Conservation (phyloP, 30 jellyfish, hydroid and myxozoan species). For the Aurelia sp. region DNA sequence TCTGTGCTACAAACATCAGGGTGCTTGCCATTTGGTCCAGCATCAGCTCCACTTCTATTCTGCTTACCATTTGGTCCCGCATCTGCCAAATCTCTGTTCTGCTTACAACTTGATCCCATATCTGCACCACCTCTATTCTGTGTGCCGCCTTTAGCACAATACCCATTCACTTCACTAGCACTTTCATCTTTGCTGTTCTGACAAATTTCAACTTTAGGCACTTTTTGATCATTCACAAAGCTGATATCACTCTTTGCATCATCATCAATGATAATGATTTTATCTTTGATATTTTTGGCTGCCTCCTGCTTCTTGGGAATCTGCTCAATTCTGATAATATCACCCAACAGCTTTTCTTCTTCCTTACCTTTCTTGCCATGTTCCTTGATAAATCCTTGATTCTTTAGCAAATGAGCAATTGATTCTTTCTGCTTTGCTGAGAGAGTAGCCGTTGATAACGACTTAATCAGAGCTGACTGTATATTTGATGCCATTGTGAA, state of each 20-base stretch:
- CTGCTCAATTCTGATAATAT: neutral
- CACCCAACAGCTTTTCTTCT: neutral
- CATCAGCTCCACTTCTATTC: too few species aligned
- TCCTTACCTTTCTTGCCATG: neutral
- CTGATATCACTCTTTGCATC: slow-evolving; percentile 9
- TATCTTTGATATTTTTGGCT: neutral
- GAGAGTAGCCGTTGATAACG: slow-evolving; percentile 50
- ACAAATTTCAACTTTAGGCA: slow-evolving; percentile 12
- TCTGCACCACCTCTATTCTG: too few species aligned
- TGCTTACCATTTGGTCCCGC: too few species aligned
- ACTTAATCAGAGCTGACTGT: slow-evolving; percentile 56
- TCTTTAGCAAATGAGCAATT: slow-evolving; percentile 37
- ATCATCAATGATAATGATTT: neutral
- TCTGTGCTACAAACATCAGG: too few species aligned
- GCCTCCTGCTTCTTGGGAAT: neutral
- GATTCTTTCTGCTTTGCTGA: slow-evolving; percentile 72
- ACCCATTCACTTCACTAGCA: slow-evolving; percentile 31
- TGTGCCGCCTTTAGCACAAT: neutral
- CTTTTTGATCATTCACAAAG: slow-evolving; percentile 44
- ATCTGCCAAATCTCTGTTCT: too few species aligned
- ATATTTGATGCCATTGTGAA: slow-evolving; percentile 39
- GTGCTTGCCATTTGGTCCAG: too few species aligned
- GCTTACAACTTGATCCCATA: too few species aligned
- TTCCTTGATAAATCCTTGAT: slow-evolving; percentile 5
- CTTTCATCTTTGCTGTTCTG: neutral